Conservation (phyloP, 2,797 vertebrate genomes). For the Trematomus bernacchii region DNA sequence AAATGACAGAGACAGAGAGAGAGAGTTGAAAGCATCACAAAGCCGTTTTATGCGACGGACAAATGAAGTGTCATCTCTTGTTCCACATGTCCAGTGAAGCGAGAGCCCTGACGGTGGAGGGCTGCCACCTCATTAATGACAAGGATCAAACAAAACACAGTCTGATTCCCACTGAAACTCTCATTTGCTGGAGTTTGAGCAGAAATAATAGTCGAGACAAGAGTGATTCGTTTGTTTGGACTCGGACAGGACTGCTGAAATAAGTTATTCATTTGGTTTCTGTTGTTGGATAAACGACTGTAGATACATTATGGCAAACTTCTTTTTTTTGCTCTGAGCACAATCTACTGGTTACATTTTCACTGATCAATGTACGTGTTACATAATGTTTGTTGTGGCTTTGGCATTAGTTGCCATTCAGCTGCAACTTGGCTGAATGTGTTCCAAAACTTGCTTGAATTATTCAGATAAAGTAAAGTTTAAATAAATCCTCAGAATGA, state of each 20-base stretch:
- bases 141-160: slow-evolving; percentile 57
- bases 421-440: neutral
- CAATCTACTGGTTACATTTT: neutral
- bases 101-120: slow-evolving; percentile 60
- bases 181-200: slow-evolving; percentile 57
- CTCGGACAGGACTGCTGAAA: slow-evolving; percentile 20
- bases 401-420: neutral
- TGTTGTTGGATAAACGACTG: slow-evolving; percentile 4
- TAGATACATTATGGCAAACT: too few species aligned
- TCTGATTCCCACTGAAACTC: slow-evolving; percentile 56
- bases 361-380: neutral
- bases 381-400: neutral
- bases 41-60: slow-evolving; percentile 59
- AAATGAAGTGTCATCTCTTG: slow-evolving; percentile 63
- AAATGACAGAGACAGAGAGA: slow-evolving; percentile 10
- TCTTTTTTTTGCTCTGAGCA: neutral
- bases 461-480: slow-evolving; percentile 18
- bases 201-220: slow-evolving; percentile 50
- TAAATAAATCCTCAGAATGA: slow-evolving; percentile 20
- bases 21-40: slow-evolving; percentile 44
- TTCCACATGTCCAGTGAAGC: slow-evolving; percentile 64
- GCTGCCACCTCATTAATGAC: slow-evolving; percentile 77
- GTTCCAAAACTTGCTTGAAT: neutral
- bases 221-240: slow-evolving; percentile 27
- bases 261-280: slow-evolving; percentile 24